Base-by-base conservation (phyloP, 2,113 vertebrate genomes). In the Eulemur rufifrons region DNA sequence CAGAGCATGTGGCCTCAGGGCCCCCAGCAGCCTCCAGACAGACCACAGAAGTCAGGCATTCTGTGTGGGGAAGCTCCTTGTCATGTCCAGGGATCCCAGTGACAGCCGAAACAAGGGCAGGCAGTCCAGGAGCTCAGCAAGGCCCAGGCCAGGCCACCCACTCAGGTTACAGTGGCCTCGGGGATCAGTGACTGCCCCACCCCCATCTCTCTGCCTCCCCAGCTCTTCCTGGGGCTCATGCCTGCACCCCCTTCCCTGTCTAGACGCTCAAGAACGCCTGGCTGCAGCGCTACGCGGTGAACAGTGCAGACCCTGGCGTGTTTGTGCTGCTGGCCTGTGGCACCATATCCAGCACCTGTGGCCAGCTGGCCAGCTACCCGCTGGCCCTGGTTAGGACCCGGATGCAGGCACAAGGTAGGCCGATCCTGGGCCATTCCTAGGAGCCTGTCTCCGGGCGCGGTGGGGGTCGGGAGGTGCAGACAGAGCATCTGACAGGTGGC, bases 321-420 rank as follows among this genome's bases (percentile, higher is more conserved):
- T 99, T 99, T 39, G 99, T 99, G 66, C 98, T 99, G 32, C 98
- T 99, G 92, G 99, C 99, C 37, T 99, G 99, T 71, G 99, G 99
- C 74, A 99, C 99, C 92, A 99, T 99, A 25, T 99, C 99, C 77
- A 99, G 99, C 96, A 99, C 99, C 1, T 99, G 99, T 63, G 99
- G 99, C 2, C 99, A 99, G 95, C 98, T 99, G 50, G 99, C 99
- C 93, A 99, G 99, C 97, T 99, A 99, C 98, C 99, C 99, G 0
- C 98, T 99, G 42, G 99, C 99, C 27, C 98, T 99, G 2, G 99
- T 99, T 95, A 98, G 99, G 97, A 99, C 99, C 29, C 99, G 99
- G 32, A 99, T 99, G 99, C 99, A 99, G 97, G 99, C 99, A 8
- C 99, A 99, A 99, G 99, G 99, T 99, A 92, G 99, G 89, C 64